phyloP scores from a whole-genome alignment of 2,113 vertebrate genomes.

The Sphyrna mokarran region DNA sequence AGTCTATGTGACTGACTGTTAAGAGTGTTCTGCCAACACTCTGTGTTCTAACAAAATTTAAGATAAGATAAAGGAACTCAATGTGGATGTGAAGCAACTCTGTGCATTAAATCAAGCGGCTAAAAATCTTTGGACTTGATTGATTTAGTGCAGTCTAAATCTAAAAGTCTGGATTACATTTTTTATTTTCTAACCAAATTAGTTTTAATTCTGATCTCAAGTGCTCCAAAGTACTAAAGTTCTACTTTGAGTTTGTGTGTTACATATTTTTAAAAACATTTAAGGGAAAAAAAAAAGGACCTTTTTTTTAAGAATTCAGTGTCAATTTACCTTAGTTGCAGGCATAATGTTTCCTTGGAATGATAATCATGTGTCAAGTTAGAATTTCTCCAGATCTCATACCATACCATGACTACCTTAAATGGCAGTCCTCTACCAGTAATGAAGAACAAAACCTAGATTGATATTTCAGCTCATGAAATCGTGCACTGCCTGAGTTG shows the following conservation, averaged over 20 bases:
- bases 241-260: background rate
- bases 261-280: background rate
- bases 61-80: conserved; percentile 66
- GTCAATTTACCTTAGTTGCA: no score
- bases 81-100: background rate
- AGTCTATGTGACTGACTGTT: conserved; percentile 36
- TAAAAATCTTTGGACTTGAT: background rate
- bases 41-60: conserved; percentile 52
- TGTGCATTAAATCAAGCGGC: background rate
- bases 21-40: conserved; percentile 52
- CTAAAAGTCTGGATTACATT: background rate
- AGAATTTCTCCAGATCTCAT: no score
- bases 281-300: background rate
- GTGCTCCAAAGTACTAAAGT: background rate
- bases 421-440: no score
- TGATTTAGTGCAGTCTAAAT: background rate
- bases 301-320: background rate
- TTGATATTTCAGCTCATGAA: no score
- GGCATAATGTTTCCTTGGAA: no score
- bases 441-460: no score
- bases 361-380: no score
- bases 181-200: background rate
- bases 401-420: no score
- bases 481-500: no score
- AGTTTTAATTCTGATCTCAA: background rate